Base-by-base conservation (phyloP, 2,797 vertebrate genomes). In the Tenualosa thibaudeaui region DNA sequence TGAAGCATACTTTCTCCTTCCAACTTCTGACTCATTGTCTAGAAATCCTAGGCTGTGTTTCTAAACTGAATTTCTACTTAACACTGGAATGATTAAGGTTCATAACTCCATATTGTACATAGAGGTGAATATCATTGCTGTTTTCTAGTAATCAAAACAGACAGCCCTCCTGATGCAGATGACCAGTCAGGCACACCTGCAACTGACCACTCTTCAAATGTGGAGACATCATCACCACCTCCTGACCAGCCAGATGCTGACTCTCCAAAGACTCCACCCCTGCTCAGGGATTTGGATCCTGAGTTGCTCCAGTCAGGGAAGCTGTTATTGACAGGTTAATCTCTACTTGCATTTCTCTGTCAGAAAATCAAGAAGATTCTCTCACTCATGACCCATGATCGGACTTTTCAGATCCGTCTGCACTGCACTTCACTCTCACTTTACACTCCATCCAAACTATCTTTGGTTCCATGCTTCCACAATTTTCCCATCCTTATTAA, bases 221-320 rank as follows among this genome's bases (percentile, higher is more conserved):
- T 91, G 62, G 56, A 75, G 0, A 54, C 4, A 31, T n/a, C 90
- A 68, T 89, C 91, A 46, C 68, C 86, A 0, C 22, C 84, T 89
- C 68, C 91, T 31, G 92, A 89, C 62, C 90, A 92, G 43, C 82
- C 89, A 31, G 92, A 92, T 2, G 89, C 87, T 51, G 75, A 86
- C 56, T 37, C 84, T 15, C 81, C 65, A 2, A 90, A 92, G 89
- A 87, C 91, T 1, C 89, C 92, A n/a, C 86, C 85, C 0, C 89
- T 93, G 46, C 92, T 96, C 0, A 91, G 91, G 84, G 94, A 96
- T 22, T 87, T 96, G 86, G 89, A 95, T 49, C 19, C 90, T 5
- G 91, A 92, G 17, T 90, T 96, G 54, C 93, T 96, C 78, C 93
- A 94, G 84, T 95, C 95, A 3, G 95, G 94, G 87, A 94, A 91